Percentiles rank a stretch among this genome's conserved stretches.
phyloP scores from a whole-genome alignment of 2,888 invertebrate species.

The Eueremaeus valkanovi region DNA sequence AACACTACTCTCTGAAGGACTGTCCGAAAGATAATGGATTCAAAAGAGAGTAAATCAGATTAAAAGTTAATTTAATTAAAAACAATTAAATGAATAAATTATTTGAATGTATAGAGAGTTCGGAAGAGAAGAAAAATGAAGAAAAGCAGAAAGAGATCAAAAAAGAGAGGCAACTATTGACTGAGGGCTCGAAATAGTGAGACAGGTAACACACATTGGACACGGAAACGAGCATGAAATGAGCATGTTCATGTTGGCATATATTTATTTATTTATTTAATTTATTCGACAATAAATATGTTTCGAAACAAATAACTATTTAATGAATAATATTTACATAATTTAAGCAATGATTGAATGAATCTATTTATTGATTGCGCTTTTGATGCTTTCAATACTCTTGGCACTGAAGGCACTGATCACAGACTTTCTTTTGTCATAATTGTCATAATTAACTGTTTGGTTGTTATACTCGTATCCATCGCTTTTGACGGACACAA shows the following conservation, averaged over 20 bases:
- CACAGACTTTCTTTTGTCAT: neutral
- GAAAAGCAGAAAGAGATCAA: neutral
- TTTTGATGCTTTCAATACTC: neutral
- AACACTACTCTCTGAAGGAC: too few relatives aligned
- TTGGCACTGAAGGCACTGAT: neutral
- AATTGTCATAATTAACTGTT: too few relatives aligned
- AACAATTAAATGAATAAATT: neutral
- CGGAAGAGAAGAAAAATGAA: neutral
- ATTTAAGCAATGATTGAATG: neutral
- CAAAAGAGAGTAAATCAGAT: neutral
- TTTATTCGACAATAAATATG: neutral
- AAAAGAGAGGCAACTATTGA: neutral
- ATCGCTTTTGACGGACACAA: neutral
- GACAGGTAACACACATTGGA: neutral
- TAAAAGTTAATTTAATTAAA: neutral
- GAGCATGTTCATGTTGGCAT: too few relatives aligned
- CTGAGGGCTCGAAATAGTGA: neutral
- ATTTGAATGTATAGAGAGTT: neutral
- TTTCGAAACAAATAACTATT: neutral
- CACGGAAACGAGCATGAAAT: neutral
- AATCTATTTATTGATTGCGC: neutral
- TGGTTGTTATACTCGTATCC: neutral
- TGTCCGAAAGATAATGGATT: neutral
- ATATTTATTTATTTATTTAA: neutral
- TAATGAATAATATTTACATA: neutral